These are phyloP conservation scores for Ellobius talpinus DNA, from an alignment of 2,113 vertebrate species.

Conservation along the genomic window DNA sequence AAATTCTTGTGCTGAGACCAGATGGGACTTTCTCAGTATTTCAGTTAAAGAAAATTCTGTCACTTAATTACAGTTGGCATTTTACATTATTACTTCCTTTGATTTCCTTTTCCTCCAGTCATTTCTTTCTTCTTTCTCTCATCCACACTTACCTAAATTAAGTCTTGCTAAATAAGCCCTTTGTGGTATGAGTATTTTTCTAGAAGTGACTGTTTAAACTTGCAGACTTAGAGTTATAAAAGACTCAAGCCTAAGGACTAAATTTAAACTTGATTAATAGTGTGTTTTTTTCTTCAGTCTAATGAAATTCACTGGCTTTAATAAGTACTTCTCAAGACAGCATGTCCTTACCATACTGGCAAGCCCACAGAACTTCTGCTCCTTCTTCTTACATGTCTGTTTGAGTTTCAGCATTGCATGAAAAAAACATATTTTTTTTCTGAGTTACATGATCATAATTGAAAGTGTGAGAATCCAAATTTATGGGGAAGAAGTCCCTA, in stretches of 20 bases:
- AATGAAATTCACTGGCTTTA: constrained; percentile 71
- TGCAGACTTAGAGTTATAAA: constrained; percentile 2
- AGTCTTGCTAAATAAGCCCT: constrained; percentile 15
- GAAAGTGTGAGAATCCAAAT: constrained; percentile 61
- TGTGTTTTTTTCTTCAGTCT: constrained; percentile 33
- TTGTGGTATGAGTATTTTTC: constrained; percentile 28
- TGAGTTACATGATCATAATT: constrained; percentile 48
- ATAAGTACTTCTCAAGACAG: constrained; percentile 73
- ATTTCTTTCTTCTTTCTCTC: background rate
- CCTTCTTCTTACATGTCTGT: constrained; percentile 71
- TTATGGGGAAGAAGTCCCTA: background rate
- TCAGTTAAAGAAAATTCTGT: constrained; percentile 38
- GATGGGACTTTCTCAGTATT: constrained; percentile 53
- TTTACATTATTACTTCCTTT: constrained; percentile 51
- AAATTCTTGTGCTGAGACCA: constrained; percentile 35
- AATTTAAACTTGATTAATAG: constrained; percentile 51
- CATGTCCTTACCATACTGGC: constrained; percentile 62
- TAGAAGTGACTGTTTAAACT: constrained; percentile 12
- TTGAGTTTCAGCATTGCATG: constrained; percentile 64
- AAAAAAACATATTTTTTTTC: constrained; percentile 64
- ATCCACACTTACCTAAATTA: constrained; percentile 29
- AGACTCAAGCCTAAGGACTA: background rate
- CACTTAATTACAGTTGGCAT: constrained; percentile 69
- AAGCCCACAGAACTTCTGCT: constrained; percentile 80
- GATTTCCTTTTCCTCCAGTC: background rate